phyloP scores from a whole-genome alignment of 2,888 invertebrate genomes.

The Tetropium fuscum region DNA sequence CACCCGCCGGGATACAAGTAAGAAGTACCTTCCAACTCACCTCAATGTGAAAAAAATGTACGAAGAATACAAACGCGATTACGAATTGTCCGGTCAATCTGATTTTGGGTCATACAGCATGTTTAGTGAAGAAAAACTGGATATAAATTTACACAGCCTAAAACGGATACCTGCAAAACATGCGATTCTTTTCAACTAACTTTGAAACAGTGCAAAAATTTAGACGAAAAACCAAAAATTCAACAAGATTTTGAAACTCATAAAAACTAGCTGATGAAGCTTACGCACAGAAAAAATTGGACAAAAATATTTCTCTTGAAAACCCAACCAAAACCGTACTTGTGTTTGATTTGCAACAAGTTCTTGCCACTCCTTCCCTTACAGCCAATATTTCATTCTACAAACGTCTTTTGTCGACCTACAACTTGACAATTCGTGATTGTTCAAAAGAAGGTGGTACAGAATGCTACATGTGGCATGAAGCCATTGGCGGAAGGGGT shows the following conservation, averaged over 20 bases:
- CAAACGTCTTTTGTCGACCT: slow-evolving; percentile 29
- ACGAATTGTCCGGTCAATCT: neutral
- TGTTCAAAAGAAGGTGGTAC: slow-evolving; percentile 23
- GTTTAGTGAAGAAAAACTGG: slow-evolving; percentile 25
- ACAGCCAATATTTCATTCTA: slow-evolving; percentile 32
- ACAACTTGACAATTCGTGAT: slow-evolving; percentile 32
- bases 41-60: slow-evolving; percentile 27
- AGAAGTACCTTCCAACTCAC: slow-evolving; percentile 32
- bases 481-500: slow-evolving; percentile 26
- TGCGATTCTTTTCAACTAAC: slow-evolving; percentile 16
- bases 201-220: neutral
- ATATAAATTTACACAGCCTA: slow-evolving; percentile 34
- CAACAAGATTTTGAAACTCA: neutral
- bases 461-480: slow-evolving; percentile 35
- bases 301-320: neutral
- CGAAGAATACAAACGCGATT: neutral
- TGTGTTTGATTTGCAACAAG: slow-evolving; percentile 32
- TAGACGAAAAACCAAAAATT: neutral
- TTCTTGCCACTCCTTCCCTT: slow-evolving; percentile 8
- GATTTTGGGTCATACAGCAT: slow-evolving; percentile 8
- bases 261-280: neutral
- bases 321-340: neutral
- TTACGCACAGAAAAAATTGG: neutral
- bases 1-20: slow-evolving; percentile 24
- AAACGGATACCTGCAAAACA: slow-evolving; percentile 36